Percentiles rank a stretch among this genome's conserved stretches.
phyloP scores from a whole-genome alignment of 2,113 vertebrate species.

The Sorex fumeus region DNA sequence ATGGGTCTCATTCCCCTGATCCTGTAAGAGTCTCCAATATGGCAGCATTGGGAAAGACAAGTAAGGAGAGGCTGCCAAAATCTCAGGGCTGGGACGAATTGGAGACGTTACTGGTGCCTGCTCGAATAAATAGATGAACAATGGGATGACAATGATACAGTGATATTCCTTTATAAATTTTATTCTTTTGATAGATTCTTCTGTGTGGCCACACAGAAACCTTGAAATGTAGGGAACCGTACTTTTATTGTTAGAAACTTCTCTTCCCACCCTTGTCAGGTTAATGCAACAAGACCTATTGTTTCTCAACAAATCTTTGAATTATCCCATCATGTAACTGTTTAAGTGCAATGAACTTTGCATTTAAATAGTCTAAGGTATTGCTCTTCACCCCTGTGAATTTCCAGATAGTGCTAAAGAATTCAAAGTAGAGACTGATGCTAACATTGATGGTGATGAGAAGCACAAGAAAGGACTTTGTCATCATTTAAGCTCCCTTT shows the following conservation, averaged over 20 bases:
- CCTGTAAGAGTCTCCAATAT: too few relatives aligned
- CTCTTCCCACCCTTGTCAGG: background rate
- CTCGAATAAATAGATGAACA: too few relatives aligned
- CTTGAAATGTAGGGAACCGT: constrained; percentile 21
- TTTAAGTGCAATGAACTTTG: constrained; percentile 13
- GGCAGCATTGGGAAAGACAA: too few relatives aligned
- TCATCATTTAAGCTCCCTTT: background rate
- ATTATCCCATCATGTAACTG: background rate
- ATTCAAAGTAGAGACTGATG: constrained; percentile 46
- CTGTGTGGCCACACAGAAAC: constrained; percentile 4
- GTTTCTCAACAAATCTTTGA: background rate
- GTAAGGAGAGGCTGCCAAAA: too few relatives aligned
- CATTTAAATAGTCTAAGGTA: background rate
- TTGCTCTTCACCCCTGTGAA: background rate
- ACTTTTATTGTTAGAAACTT: background rate
- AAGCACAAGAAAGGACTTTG: background rate
- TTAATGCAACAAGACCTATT: background rate
- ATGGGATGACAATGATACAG: too few relatives aligned
- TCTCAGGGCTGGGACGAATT: too few relatives aligned
- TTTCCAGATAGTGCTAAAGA: constrained; percentile 22
- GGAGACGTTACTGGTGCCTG: too few relatives aligned
- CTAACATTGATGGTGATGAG: constrained; percentile 16
- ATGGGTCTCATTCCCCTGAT: too few relatives aligned
- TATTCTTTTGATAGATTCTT: constrained; percentile 4
- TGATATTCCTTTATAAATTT: constrained; percentile 44